Evolutionary conservation across 2,888 invertebrate species (phyloP).

Genomic region (Apodemia zela): DNA sequence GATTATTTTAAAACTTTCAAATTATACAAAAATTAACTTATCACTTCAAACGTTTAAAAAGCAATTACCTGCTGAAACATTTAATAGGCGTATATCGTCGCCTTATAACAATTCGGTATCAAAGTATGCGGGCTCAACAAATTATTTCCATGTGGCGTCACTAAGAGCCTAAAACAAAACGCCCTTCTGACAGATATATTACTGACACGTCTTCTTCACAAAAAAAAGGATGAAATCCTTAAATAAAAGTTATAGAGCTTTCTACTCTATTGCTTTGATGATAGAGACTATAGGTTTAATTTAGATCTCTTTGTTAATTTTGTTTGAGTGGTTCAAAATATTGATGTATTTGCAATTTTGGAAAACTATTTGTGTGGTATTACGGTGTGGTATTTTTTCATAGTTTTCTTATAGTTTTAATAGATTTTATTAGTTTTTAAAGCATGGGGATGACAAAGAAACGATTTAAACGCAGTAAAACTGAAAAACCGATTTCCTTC

Average conservation of each 20-base stretch:
- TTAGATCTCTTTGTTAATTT: not conserved
- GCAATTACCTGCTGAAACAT: slow-evolving; percentile 49
- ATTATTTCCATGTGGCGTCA: slow-evolving; percentile 65
- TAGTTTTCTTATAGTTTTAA: not conserved
- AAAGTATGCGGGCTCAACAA: slow-evolving; percentile 65
- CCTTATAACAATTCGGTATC: slow-evolving; percentile 59
- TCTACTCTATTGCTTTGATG: not conserved
- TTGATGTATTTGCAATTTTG: slow-evolving; percentile 13
- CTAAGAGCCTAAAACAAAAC: slow-evolving; percentile 63
- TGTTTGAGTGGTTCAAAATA: not conserved
- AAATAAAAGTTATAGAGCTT: not conserved
- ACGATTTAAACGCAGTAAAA: no score
- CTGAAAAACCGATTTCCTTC: no score
- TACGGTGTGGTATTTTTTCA: slow-evolving; percentile 3
- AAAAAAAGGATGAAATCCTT: slow-evolving; percentile 36
- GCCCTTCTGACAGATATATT: slow-evolving; percentile 74
- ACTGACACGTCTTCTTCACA: slow-evolving; percentile 53
- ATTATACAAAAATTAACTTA: slow-evolving; percentile 11
- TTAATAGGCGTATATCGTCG: slow-evolving; percentile 55
- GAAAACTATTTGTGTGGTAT: not conserved
- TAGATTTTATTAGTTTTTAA: not conserved
- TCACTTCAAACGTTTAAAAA: slow-evolving; percentile 56
- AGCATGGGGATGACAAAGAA: no score
- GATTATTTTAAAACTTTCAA: no score
- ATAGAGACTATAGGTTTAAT: not conserved